Conservation (phyloP, 2,888 invertebrate genomes). For the Candidula unifasciata region DNA sequence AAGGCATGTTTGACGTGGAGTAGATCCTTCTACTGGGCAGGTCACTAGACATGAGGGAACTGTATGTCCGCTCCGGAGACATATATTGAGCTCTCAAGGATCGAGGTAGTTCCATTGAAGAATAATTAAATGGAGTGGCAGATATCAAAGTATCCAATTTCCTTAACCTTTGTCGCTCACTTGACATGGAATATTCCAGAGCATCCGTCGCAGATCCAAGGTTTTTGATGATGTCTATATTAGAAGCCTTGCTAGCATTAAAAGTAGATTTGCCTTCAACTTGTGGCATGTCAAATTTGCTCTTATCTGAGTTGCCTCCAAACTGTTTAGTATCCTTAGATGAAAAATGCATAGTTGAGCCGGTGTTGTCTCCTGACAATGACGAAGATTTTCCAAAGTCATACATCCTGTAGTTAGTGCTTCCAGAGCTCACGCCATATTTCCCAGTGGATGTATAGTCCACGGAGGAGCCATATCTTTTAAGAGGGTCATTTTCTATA, state of each 20-base stretch:
- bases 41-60: not conserved
- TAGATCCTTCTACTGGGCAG: not conserved
- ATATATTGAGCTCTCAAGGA: not conserved
- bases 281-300: not conserved
- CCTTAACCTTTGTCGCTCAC: slow-evolving; percentile 33
- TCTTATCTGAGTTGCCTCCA: not conserved
- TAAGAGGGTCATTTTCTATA: not conserved
- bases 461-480: slow-evolving; percentile 20
- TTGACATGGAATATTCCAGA: slow-evolving; percentile 27
- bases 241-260: not conserved
- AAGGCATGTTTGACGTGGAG: not conserved
- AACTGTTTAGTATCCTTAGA: not conserved
- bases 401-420: not conserved
- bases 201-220: slow-evolving; percentile 27
- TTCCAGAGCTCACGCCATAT: not conserved
- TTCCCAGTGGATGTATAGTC: not conserved
- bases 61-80: not conserved
- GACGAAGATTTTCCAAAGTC: slow-evolving; percentile 3
- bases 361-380: not conserved
- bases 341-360: not conserved
- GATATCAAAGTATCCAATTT: slow-evolving; percentile 35
- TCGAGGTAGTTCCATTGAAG: not conserved
- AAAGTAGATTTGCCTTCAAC: not conserved
- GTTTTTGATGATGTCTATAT: not conserved
- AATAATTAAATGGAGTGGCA: slow-evolving; percentile 22